Conservation (phyloP, 2,113 vertebrate species). For the Phylloscopus whistleri region DNA sequence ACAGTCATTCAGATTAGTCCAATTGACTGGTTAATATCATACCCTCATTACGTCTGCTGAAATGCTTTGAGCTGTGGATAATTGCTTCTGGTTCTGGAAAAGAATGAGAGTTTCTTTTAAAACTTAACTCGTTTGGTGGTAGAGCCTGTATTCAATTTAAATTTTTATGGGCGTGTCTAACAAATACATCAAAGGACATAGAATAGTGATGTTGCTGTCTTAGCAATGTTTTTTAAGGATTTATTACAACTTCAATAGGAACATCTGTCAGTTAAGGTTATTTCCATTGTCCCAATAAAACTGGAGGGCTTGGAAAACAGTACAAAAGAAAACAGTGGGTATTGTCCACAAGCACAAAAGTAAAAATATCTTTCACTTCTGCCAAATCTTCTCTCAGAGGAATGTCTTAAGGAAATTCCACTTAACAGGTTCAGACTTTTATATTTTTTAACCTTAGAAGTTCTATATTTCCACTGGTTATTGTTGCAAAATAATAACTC, state of each 20-base stretch:
- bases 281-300: neutral
- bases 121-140: neutral
- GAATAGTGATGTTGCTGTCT: neutral
- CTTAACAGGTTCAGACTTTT: neutral
- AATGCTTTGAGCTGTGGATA: slow-evolving; percentile 6
- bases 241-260: neutral
- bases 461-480: neutral
- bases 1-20: slow-evolving; percentile 12
- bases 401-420: neutral
- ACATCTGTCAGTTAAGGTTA: neutral
- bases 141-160: neutral
- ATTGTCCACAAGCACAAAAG: neutral
- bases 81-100: neutral
- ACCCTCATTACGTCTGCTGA: neutral
- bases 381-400: neutral
- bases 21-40: slow-evolving; percentile 31
- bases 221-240: neutral
- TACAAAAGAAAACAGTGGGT: neutral
- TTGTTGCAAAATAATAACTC: neutral
- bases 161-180: neutral
- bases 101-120: neutral
- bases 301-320: neutral
- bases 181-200: neutral
- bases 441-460: neutral
- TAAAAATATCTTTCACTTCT: neutral